phyloP scores from a whole-genome alignment of 2,888 invertebrate species.

The Pegoplata infirma region DNA sequence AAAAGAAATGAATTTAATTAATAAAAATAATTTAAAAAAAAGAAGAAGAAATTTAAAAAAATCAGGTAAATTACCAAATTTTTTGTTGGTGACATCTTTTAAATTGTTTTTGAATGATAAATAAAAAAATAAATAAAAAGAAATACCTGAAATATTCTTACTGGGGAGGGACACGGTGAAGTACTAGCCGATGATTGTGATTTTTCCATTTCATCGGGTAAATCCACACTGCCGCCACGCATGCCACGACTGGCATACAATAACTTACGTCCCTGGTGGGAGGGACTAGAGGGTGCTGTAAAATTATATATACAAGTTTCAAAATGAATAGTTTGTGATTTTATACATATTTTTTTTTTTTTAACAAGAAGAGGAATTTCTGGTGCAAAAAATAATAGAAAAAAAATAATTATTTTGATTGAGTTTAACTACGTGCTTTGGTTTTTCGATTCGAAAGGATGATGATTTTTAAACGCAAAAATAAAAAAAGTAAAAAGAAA shows the following conservation, averaged over 20 bases:
- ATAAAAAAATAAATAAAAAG: constrained; percentile 59
- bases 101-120: background rate
- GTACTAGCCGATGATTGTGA: constrained; percentile 94
- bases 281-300: constrained; percentile 94
- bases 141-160: constrained; percentile 80
- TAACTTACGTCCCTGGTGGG: constrained; percentile 89
- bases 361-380: background rate
- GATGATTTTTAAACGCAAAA: background rate
- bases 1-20: background rate
- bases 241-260: constrained; percentile 87
- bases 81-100: background rate
- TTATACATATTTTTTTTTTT: constrained; percentile 12
- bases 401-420: constrained; percentile 5
- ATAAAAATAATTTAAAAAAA: constrained; percentile 11
- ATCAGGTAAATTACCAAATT: background rate
- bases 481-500: background rate
- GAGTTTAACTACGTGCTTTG: constrained; percentile 44
- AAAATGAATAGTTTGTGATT: background rate
- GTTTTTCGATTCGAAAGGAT: constrained; percentile 7
- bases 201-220: constrained; percentile 94
- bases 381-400: constrained; percentile 16
- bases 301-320: constrained; percentile 63
- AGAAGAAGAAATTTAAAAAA: background rate
- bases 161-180: constrained; percentile 95
- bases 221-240: constrained; percentile 95